A percentile compares a stretch with the other conserved stretches of the same genome.
Conservation (phyloP, 2,113 vertebrate species). For the Gallinago jamesoni region DNA sequence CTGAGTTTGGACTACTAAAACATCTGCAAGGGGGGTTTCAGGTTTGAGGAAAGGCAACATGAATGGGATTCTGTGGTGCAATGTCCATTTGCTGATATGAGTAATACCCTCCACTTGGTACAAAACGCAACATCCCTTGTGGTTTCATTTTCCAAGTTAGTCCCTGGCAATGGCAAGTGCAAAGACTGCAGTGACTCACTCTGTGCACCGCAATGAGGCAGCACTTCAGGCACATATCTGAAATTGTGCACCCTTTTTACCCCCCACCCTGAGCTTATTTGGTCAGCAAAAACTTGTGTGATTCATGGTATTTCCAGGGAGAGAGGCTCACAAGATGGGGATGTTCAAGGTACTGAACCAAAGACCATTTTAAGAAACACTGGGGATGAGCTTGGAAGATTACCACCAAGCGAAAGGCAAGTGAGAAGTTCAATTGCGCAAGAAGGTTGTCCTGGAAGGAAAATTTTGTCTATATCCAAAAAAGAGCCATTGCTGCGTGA, state of each 20-base stretch:
- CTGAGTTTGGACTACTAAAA: neutral
- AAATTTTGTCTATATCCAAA: neutral
- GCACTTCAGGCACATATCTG: neutral
- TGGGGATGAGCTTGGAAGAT: neutral
- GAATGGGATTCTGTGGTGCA: neutral
- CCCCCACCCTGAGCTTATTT: neutral
- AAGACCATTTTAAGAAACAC: neutral
- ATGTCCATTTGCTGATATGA: neutral
- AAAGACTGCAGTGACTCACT: neutral
- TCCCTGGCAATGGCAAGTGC: neutral
- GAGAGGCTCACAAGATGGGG: neutral
- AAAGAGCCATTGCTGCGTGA: neutral
- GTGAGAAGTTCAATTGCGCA: neutral
- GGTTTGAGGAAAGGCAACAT: neutral
- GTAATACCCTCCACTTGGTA: neutral
- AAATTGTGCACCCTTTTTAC: neutral
- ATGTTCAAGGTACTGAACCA: neutral
- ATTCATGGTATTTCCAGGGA: neutral
- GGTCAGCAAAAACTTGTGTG: neutral
- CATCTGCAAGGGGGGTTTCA: neutral
- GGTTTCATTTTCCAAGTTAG: neutral
- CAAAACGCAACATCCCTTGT: neutral
- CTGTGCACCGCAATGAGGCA: neutral
- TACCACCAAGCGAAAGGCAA: neutral
- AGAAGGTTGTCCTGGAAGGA: neutral